Conservation (phyloP, 2,113 vertebrate genomes). For the Pedionomus torquatus region DNA sequence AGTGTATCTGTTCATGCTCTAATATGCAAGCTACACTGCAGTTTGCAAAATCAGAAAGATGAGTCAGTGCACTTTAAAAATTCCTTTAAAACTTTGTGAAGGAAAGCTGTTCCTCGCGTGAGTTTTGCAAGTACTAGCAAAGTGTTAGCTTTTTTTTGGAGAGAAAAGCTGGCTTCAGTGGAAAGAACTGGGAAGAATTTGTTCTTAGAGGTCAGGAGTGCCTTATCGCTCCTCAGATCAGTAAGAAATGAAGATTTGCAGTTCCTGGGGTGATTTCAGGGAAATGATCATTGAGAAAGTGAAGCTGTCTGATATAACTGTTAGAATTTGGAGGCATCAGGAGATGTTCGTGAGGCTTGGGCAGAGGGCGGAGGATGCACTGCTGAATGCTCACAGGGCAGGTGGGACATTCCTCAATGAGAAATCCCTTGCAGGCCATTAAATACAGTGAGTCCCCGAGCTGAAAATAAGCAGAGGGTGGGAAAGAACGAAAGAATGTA, state of each 20-base stretch:
- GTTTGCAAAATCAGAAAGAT: not conserved
- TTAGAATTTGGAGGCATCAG: not conserved
- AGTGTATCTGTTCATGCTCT: not conserved
- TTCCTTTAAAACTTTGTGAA: not conserved
- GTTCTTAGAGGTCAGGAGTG: not conserved
- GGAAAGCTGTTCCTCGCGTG: not conserved
- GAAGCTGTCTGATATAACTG: not conserved
- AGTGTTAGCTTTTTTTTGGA: not conserved
- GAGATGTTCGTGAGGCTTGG: not conserved
- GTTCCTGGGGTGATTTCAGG: not conserved
- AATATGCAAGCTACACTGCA: not conserved
- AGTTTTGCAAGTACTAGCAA: not conserved
- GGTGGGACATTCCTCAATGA: not conserved
- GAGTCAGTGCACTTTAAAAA: not conserved
- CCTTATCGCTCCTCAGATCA: not conserved
- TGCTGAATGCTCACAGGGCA: not conserved
- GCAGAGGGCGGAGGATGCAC: not conserved
- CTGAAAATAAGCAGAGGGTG: not conserved
- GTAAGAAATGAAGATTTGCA: not conserved
- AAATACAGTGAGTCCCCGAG: not conserved
- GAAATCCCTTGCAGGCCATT: not conserved
- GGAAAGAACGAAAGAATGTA: not conserved
- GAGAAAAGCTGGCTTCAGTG: not conserved
- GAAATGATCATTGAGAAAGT: not conserved
- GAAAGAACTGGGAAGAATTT: not conserved